Percentiles rank a stretch among this genome's conserved stretches.
These are phyloP conservation scores for Oceanodroma tethys DNA, from an alignment of 2,113 vertebrate genomes.

Conservation along the genomic window DNA sequence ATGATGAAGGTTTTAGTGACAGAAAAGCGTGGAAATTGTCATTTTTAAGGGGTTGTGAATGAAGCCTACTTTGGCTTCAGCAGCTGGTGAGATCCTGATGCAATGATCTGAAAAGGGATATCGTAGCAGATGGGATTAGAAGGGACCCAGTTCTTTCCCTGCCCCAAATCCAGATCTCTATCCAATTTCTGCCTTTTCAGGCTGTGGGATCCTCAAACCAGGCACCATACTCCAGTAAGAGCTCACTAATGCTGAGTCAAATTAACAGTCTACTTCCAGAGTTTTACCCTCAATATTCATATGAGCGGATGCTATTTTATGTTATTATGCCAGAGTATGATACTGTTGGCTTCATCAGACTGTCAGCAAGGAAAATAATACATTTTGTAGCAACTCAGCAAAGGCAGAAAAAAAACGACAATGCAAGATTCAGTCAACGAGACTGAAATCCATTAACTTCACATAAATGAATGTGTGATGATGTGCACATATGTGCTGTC, in stretches of 20 bases:
- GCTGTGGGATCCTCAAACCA: background rate
- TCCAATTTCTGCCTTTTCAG: background rate
- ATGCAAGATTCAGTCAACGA: background rate
- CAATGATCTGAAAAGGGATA: background rate
- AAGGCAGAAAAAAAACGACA: background rate
- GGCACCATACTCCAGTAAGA: background rate
- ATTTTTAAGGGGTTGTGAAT: background rate
- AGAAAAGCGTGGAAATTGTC: background rate
- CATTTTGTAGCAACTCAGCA: background rate
- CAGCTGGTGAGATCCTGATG: background rate
- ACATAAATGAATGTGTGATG: background rate
- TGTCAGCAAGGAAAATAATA: background rate
- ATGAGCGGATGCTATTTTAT: background rate
- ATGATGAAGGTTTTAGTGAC: background rate
- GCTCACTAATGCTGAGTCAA: background rate
- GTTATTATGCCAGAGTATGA: background rate
- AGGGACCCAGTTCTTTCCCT: background rate
- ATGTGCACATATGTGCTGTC: background rate
- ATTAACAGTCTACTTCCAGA: background rate
- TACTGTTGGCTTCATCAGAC: background rate
- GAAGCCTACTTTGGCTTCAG: background rate
- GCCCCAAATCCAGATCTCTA: background rate
- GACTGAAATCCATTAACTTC: background rate
- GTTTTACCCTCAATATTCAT: background rate
- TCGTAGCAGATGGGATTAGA: background rate